Conservation (phyloP, 2,797 vertebrate genomes). For the Denticeps clupeoides region DNA sequence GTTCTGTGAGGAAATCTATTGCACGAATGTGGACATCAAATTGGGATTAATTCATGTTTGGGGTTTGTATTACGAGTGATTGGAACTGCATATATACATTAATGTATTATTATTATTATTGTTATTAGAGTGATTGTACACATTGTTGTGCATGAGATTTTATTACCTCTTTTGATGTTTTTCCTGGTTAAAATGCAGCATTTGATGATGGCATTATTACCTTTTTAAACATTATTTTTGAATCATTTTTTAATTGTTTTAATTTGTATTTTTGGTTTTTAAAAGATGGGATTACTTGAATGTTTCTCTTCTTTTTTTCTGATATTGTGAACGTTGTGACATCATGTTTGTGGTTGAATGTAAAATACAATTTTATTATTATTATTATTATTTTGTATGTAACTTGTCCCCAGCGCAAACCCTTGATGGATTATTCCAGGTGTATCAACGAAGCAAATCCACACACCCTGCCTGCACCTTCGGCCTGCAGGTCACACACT, state of each 20-base stretch:
- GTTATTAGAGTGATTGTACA: conserved; percentile 31
- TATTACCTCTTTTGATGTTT: conserved; percentile 42
- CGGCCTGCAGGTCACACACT: not conserved
- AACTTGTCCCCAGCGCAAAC: too few species aligned
- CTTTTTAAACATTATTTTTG: conserved; percentile 26
- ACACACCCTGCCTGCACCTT: not conserved
- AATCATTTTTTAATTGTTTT: conserved; percentile 37
- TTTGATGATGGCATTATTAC: conserved; percentile 41
- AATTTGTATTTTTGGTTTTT: conserved; percentile 37
- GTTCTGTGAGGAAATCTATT: too few species aligned
- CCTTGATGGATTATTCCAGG: too few species aligned
- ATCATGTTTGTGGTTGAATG: conserved; percentile 4
- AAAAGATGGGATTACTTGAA: conserved; percentile 56
- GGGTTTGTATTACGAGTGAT: not conserved
- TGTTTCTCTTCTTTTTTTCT: conserved; percentile 28
- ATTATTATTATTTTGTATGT: too few species aligned
- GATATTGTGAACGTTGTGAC: not conserved
- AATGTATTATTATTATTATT: conserved; percentile 4
- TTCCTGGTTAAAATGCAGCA: conserved; percentile 33
- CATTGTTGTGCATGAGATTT: conserved; percentile 55
- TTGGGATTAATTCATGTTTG: conserved; percentile 22
- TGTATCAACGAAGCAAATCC: not conserved
- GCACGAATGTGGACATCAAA: too few species aligned
- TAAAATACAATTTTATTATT: too few species aligned
- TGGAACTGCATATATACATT: not conserved